Conservation (phyloP, 2,113 vertebrate species). For the Tupaia tana region DNA sequence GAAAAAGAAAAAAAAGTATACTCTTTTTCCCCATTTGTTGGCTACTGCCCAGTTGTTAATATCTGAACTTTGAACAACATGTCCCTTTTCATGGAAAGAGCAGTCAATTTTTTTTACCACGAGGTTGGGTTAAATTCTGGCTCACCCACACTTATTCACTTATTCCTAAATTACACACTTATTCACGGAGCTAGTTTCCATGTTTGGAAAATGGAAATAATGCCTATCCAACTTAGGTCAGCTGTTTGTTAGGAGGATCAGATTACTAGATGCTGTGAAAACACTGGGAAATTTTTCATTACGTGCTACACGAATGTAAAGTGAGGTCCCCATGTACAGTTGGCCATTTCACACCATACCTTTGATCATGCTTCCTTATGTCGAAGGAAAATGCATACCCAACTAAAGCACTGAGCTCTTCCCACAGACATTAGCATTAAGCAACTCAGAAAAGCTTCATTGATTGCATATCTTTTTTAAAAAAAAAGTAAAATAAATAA, state of each 20-base stretch:
- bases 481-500: background rate
- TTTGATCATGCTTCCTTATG: too few species aligned
- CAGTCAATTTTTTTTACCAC: background rate
- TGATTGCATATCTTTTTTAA: background rate
- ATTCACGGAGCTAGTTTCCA: background rate
- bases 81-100: background rate
- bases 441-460: background rate
- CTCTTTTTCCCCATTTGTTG: accelerated
- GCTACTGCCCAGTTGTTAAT: background rate
- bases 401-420: background rate
- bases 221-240: background rate
- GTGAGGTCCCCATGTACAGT: too few species aligned
- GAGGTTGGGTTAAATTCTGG: background rate
- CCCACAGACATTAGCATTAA: background rate
- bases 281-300: background rate
- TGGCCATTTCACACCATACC: too few species aligned
- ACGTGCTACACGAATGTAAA: background rate
- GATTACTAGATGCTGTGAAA: background rate
- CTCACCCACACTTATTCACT: background rate
- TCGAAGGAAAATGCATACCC: background rate
- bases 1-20: background rate
- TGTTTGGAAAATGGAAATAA: constrained; percentile 13
- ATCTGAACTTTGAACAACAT: background rate
- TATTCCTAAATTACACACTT: background rate
- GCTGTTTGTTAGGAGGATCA: background rate